phyloP scores from a whole-genome alignment of 2,113 vertebrate genomes.

The Stigmatopora argus region DNA sequence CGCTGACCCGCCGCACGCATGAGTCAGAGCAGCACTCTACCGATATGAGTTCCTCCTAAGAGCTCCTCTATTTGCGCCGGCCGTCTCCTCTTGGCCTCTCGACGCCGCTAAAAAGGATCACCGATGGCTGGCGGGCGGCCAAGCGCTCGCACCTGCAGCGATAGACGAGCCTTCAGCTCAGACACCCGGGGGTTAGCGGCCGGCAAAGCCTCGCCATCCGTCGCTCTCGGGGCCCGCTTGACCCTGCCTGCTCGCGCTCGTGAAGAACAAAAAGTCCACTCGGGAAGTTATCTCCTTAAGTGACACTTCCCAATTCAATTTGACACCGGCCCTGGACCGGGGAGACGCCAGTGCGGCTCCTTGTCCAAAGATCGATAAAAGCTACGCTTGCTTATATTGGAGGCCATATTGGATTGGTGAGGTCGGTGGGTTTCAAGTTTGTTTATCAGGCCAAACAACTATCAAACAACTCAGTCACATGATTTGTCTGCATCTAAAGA shows the following conservation, averaged over 20 bases:
- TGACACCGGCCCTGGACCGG: slow-evolving; percentile 50
- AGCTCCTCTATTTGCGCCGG: slow-evolving; percentile 45
- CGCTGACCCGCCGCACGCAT: slow-evolving; percentile 24
- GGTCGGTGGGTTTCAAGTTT: neutral
- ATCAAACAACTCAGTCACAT: neutral
- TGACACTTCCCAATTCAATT: slow-evolving; percentile 66
- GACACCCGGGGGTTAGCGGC: slow-evolving; percentile 29
- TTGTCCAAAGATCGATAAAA: slow-evolving; percentile 51
- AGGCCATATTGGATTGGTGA: slow-evolving; percentile 33
- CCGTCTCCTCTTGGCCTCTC: slow-evolving; percentile 36
- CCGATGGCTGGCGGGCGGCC: slow-evolving; percentile 41
- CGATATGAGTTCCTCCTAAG: slow-evolving; percentile 51
- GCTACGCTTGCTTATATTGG: slow-evolving; percentile 28
- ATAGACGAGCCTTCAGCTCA: slow-evolving; percentile 32
- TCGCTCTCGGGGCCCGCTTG: slow-evolving; percentile 20
- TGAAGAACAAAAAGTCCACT: slow-evolving; percentile 52
- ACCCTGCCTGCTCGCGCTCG: slow-evolving; percentile 39
- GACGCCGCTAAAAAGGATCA: slow-evolving; percentile 55
- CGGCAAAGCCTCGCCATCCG: slow-evolving; percentile 12
- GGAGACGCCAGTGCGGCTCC: slow-evolving; percentile 56
- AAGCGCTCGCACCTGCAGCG: slow-evolving; percentile 45
- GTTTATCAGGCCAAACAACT: neutral
- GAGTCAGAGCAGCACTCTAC: slow-evolving; percentile 52
- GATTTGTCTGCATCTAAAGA: neutral
- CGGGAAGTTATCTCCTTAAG: slow-evolving; percentile 64